Evolutionary conservation across 2,888 invertebrate genomes (phyloP), one percentile per base, ranked within the genome.

Genomic region (Eupithecia dodoneata): DNA sequence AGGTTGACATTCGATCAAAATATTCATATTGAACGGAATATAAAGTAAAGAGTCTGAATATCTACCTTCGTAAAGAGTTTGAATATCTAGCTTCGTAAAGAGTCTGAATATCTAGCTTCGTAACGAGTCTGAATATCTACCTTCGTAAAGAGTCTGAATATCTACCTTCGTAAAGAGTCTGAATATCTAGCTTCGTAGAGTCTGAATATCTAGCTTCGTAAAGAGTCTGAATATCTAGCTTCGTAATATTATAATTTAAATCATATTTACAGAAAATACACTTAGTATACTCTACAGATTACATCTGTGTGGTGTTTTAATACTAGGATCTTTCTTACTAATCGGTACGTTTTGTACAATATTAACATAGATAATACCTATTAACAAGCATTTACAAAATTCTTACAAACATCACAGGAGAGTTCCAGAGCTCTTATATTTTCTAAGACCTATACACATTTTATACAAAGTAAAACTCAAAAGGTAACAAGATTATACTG

Each of bases 331-430:
- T 59, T 74, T 75, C 77, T 75, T 77, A 76, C 30, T 82, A 77
- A 81, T 30, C 30, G 30, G 30, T 81, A 81, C 30, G 18, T 47
- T 87, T 87, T 87, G 85, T 88, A 88, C 88, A 88, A 82, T 76
- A 79, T 84, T 80, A 76, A 72, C 74, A 71, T 79, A 74, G 3
- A 67, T 30, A 78, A 63, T 63, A 78, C 71, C 44, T 72, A 75
- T 10, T 42, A 45, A 81, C 85, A 87, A 89, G 81, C 81, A 89
- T 85, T 89, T 87, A 89, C 85, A 88, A 87, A 89, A 91, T 87
- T 88, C 87, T 91, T 88, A 93, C 89, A 91, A 89, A 93, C 93
- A 94, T 95, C 95, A 95, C 95, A 95, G 95, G 91, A 92, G 93
- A 94, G 95, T 94, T 95, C 95, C 94, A 94, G 92, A 94, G 94